Evolutionary conservation across 2,888 invertebrate species (phyloP).

Genomic region (Periphyllus acericola): DNA sequence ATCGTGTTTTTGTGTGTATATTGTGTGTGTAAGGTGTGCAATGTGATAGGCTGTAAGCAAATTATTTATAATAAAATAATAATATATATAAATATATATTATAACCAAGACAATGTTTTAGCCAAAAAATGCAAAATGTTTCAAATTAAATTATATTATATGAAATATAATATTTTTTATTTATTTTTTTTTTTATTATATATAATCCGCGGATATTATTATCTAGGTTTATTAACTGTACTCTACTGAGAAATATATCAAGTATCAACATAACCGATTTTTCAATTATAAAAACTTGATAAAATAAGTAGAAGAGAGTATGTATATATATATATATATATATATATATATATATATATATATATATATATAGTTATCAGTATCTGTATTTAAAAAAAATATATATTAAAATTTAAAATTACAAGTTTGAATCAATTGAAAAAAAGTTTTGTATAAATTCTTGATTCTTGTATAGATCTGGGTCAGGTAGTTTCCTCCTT

Average conservation of each 20-base stretch:
- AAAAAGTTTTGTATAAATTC: slow-evolving; percentile 7
- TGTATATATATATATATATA: neutral
- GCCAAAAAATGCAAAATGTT: too few relatives aligned
- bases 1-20: too few relatives aligned
- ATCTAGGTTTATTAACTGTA: too few relatives aligned
- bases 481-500: neutral
- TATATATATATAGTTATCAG: neutral
- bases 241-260: neutral
- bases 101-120: too few relatives aligned
- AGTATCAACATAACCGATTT: slow-evolving; percentile 1
- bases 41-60: too few relatives aligned
- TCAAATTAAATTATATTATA: too few relatives aligned
- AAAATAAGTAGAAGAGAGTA: slow-evolving; percentile 4
- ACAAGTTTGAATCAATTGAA: slow-evolving; percentile 13
- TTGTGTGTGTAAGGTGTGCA: too few relatives aligned
- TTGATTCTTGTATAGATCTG: slow-evolving; percentile 11
- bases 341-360: neutral
- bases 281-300: neutral
- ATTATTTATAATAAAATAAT: too few relatives aligned
- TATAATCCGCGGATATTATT: too few relatives aligned
- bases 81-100: too few relatives aligned
- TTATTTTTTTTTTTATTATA: too few relatives aligned
- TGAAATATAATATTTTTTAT: too few relatives aligned
- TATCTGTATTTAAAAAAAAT: slow-evolving; percentile 10
- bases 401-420: slow-evolving; percentile 25